Base-by-base conservation (phyloP, 2,797 vertebrate genomes). In the Numenius phaeopus region DNA sequence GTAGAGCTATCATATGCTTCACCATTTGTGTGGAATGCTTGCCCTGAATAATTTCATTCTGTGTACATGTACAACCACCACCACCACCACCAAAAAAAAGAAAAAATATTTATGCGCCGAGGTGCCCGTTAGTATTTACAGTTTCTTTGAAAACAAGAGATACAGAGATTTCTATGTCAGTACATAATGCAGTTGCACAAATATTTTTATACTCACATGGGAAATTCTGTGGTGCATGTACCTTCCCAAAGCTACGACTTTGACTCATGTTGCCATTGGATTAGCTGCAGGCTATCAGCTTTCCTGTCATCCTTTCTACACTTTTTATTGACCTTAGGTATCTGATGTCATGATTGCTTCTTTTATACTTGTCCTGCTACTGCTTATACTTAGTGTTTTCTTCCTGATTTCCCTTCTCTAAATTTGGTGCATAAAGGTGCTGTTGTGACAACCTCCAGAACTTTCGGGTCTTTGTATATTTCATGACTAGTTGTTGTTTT, bases 91-190 rank as follows among this genome's bases (percentile, higher is more conserved):
- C 29, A 29, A 29, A 11, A 22, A 27, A 40, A 50, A 9, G 17
- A 66, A 30, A 46, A 27, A 22, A 17, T 9, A 11, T 4, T 7
- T 34, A 5, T 0, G 0, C 8, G 3, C 21, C 55, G 5, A 47
- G 14, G 2, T 82, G 2, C 21, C 5, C 62, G 6, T 54, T 10
- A 4, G 4, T 71, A 54, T 19, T 87, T 40, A 50, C 13, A 17
- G 3, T 75, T 90, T 71, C 7, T 75, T 37, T 75, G 27, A 57
- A 77, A 72, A 58, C 6, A 18, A 46, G 23, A 54, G 24, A 16
- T 8, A 39, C 9, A 32, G 29, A 81, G 12, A 49, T 83, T 80
- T 85, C 64, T 54, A 3, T 70, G 55, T 50, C 6, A 7, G 7
- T 70, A 20, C 6, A 1, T 42, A 22, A 4, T 50, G 5, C 44